Base-by-base conservation (phyloP, 2,113 vertebrate genomes). In the Entelurus aequoreus region DNA sequence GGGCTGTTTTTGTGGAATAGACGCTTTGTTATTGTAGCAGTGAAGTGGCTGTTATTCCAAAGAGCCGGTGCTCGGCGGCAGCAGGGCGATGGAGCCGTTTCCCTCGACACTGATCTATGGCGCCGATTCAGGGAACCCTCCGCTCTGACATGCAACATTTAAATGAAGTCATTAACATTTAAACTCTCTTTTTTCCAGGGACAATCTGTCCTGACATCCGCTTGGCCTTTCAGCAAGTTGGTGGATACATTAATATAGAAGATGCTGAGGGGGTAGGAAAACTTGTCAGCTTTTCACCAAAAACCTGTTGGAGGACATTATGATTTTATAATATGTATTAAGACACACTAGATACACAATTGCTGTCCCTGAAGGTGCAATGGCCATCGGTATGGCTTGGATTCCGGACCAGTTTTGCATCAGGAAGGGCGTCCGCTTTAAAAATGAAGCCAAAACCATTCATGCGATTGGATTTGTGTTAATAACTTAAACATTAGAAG, bases 81-180 rank as follows among this genome's bases (percentile, higher is more conserved):
- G 67, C 47, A 35, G 63, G 64, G 52, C 37, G 19, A 69, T 54
- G 65, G 60, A 73, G 74, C 66, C 4, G 49, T 67, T 70, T 80
- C 68, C 66, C 75, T 56, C 63, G 73, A 77, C 71, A 74, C 66
- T 76, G 60, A 77, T 70, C 79, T 65, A 53, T 64, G 65, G 64
- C 75, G 73, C 55, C 54, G 53, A 80, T 77, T 83, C 68, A 77
- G 72, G 73, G 69, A 74, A 75, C 54, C 57, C 72, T 71, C 68
- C 7, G 67, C 68, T 80, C 56, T 58, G 62, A 82, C 82, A 77
- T 76, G 77, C 77, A 80, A 80, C 78, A 85, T 87, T 84, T 77
- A 85, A 85, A 88, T 81, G 76, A 79, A 83, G 81, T 68, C 66
- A 88, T 87, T 86, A 78, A 87, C 76, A 76, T 78, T 82, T 68